Conservation (phyloP, 2,888 invertebrate genomes). For the Erebia aethiops region DNA sequence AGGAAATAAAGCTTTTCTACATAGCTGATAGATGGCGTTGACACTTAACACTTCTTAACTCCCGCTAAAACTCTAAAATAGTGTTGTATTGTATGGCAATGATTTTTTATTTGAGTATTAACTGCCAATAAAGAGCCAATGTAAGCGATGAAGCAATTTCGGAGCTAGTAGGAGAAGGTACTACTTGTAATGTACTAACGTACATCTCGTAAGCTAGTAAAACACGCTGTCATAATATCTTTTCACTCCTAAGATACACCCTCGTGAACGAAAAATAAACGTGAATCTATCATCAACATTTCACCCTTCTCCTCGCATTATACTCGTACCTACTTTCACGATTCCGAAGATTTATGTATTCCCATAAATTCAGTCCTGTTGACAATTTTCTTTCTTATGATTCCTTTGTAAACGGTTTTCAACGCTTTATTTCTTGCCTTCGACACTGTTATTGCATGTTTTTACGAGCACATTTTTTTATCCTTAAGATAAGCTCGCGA, state of each 20-base stretch:
- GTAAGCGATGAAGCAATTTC: too few species aligned
- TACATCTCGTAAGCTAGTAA: neutral
- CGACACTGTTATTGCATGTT: conserved; percentile 3
- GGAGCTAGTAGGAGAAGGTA: too few species aligned
- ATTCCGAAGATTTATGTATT: conserved; percentile 27
- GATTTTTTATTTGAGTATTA: too few species aligned
- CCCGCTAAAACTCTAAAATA: too few species aligned
- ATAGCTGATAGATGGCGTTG: too few species aligned
- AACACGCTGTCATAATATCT: neutral
- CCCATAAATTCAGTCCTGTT: conserved; percentile 28
- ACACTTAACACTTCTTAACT: too few species aligned
- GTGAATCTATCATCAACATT: neutral
- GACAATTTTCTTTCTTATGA: conserved; percentile 26
- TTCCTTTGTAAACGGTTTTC: conserved; percentile 25
- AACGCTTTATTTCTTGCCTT: conserved; percentile 8
- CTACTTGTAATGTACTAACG: neutral
- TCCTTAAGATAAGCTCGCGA: too few species aligned
- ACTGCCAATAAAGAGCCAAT: too few species aligned
- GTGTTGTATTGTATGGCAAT: too few species aligned
- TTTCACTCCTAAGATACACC: neutral
- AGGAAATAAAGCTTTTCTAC: too few species aligned
- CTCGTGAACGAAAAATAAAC: conserved; percentile 1
- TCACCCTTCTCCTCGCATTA: conserved; percentile 13
- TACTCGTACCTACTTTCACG: conserved; percentile 3
- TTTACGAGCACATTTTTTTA: neutral